Percentiles rank a stretch among this genome's conserved stretches.
Conservation (phyloP, 1,140 invertebrate genomes). For the Eubasilissa regina region DNA sequence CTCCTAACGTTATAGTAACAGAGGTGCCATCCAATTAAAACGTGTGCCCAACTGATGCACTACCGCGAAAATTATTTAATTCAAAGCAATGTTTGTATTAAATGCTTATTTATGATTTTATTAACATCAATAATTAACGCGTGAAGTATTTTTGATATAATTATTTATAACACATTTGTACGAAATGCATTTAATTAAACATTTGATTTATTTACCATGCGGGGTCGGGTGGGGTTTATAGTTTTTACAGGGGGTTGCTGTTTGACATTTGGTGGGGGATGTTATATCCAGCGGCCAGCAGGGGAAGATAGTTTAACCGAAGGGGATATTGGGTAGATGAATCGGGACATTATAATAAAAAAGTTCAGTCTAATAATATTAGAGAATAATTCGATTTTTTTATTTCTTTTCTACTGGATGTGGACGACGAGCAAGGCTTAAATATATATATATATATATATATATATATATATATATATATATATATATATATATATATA, state of each 20-base stretch:
- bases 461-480: no score
- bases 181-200: constrained; percentile 31
- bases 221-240: neutral
- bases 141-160: neutral
- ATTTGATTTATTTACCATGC: constrained; percentile 43
- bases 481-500: no score
- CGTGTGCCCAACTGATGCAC: no score
- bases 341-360: no score
- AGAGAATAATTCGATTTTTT: no score
- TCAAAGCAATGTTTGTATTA: neutral
- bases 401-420: no score
- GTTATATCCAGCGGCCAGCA: constrained; percentile 8
- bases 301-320: neutral
- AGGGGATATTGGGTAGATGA: neutral
- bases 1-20: no score
- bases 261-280: constrained; percentile 23
- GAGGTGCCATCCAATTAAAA: no score
- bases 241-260: constrained; percentile 25
- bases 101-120: neutral
- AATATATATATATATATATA: no score
- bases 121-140: neutral
- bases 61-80: no score
- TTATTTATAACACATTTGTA: constrained; percentile 2
- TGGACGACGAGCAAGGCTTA: no score
- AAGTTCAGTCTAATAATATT: no score